Base-by-base conservation (phyloP, 1,140 invertebrate genomes). In the Periplaneta americana region DNA sequence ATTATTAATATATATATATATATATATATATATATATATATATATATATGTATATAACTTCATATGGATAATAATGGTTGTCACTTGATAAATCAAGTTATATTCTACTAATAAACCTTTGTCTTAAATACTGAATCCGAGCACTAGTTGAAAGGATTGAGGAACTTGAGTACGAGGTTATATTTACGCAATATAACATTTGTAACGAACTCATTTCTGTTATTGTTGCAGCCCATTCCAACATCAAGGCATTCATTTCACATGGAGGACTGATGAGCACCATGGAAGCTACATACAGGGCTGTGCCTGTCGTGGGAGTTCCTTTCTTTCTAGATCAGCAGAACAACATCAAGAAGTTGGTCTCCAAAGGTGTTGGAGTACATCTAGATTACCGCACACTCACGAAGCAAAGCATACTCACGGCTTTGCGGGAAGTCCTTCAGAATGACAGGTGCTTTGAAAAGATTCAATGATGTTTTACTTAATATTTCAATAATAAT, bases 291-390 rank as follows among this genome's bases (percentile, higher is more conserved):
- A 81, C 88, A 11, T 82, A 79, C 31, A 74, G 79, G 28, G 83
- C 76, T 74, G 82, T 82, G 11, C 83, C 83, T 0, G 8, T 83
- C 2, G 33, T 83, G 74, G 82, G 80, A 85, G 79, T 88, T 18
- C 89, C 89, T 18, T 37, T 90, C 2, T 85, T 85, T 39, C 85
- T 78, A 2, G 89, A 90, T 74, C 88, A 89, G 82, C 79, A 83
- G 15, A 83, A 85, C 34, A 81, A 81, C 83, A 87, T 91, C 82
- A 86, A 88, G 8, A 87, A 88, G 74, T 88, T 88, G 0, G 86
- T 90, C 75, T 80, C 87, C 28, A 84, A 85, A 17, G 91, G 90
- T 8, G 89, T 88, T 79, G 91, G 89, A 35, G 86, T 88, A 80
- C 37, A 31, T 33, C 57, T 88, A 11, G 80, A 84, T 18, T 88